Percentiles rank a stretch among this genome's conserved stretches.
phyloP scores from a whole-genome alignment of 2,113 vertebrate genomes.

The Macquaria australasica region DNA sequence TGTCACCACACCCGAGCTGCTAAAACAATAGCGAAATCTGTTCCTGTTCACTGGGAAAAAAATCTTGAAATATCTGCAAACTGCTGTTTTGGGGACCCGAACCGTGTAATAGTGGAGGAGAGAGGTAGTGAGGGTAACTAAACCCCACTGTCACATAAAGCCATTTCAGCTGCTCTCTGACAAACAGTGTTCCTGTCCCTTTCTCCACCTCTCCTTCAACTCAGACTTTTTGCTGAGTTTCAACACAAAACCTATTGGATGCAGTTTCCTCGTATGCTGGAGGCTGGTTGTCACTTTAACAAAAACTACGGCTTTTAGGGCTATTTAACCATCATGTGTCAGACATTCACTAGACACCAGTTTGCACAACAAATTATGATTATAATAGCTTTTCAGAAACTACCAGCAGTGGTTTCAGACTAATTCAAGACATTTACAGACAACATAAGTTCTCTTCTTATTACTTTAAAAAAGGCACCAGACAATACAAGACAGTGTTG shows the following conservation, averaged over 20 bases:
- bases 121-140: not conserved
- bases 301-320: not conserved
- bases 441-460: not conserved
- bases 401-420: not conserved
- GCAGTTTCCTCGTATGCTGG: not conserved
- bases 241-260: not conserved
- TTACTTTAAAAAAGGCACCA: not conserved
- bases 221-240: not conserved
- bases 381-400: not conserved
- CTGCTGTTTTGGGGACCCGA: not conserved
- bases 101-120: conserved; percentile 2
- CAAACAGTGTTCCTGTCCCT: not conserved
- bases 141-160: not conserved
- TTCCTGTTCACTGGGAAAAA: not conserved
- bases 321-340: not conserved
- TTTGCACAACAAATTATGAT: not conserved
- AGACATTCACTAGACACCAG: not conserved
- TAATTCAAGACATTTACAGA: not conserved
- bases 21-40: conserved; percentile 68
- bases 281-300: conserved; percentile 9
- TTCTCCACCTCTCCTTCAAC: conserved; percentile 3
- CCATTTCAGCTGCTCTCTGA: not conserved
- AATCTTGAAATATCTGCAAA: conserved; percentile 27
- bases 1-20: conserved; percentile 53
- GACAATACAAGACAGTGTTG: not conserved